phyloP scores from a whole-genome alignment of 1,140 invertebrate genomes.

The Arion vulgaris region DNA sequence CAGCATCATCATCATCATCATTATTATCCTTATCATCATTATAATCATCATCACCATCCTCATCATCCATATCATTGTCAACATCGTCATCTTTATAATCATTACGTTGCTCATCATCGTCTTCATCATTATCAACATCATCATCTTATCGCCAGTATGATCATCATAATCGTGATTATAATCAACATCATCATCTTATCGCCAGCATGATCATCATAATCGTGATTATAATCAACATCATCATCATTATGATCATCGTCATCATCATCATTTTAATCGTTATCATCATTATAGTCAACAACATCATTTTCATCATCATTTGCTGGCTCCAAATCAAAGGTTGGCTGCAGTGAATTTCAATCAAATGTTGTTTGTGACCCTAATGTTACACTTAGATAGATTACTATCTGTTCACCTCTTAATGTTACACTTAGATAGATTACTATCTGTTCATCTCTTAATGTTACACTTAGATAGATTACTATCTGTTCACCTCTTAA shows the following conservation, averaged over 20 bases:
- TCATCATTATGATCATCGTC: slow-evolving; percentile 14
- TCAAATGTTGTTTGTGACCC: slow-evolving; percentile 4
- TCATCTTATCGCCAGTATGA: not conserved
- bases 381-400: too few relatives aligned
- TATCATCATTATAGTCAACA: slow-evolving; percentile 9
- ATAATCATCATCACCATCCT: slow-evolving; percentile 26
- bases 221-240: slow-evolving; percentile 12
- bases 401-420: too few relatives aligned
- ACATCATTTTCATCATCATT: not conserved
- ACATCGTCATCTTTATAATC: not conserved
- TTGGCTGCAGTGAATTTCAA: too few relatives aligned
- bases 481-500: too few relatives aligned
- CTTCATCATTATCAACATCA: slow-evolving; percentile 14
- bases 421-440: too few relatives aligned
- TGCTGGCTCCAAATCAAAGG: too few relatives aligned
- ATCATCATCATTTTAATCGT: slow-evolving; percentile 4
- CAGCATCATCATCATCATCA: slow-evolving; percentile 31
- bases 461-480: too few relatives aligned
- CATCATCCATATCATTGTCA: not conserved
- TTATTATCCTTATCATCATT: slow-evolving; percentile 24
- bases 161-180: slow-evolving; percentile 7
- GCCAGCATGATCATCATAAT: slow-evolving; percentile 5
- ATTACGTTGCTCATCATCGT: slow-evolving; percentile 3
- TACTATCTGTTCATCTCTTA: too few relatives aligned
- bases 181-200: slow-evolving; percentile 11